Evolutionary conservation across 37 sponge, comb jelly and placozoan species (phyloP).

Genomic region (Spongilla lacustris): DNA sequence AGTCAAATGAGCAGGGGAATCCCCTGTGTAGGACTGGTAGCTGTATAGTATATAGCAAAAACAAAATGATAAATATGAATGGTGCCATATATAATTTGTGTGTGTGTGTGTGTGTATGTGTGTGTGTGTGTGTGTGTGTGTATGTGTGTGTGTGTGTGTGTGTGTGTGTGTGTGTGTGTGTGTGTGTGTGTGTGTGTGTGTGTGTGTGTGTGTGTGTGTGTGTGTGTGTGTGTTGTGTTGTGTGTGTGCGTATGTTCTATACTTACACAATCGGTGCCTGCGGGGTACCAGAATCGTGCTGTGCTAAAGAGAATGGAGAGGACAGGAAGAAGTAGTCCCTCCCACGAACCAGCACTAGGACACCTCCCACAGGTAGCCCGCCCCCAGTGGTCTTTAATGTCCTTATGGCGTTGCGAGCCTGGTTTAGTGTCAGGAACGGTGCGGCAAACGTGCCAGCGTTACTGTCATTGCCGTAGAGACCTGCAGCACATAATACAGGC

Average conservation of each 20-base stretch:
- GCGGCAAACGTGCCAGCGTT: slow-evolving; percentile 21
- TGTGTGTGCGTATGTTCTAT: not conserved
- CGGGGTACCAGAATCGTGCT: slow-evolving; percentile 31
- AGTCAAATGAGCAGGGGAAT: slow-evolving; percentile 9
- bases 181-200: too few relatives aligned
- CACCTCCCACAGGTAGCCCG: slow-evolving; percentile 25
- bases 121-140: too few relatives aligned
- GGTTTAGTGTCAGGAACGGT: slow-evolving; percentile 45
- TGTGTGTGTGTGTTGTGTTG: not conserved
- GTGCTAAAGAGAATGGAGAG: slow-evolving; percentile 9
- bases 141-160: too few relatives aligned
- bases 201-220: too few relatives aligned
- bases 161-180: too few relatives aligned
- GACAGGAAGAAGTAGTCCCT: slow-evolving; percentile 32
- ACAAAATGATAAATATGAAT: too few relatives aligned
- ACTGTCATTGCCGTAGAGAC: slow-evolving; percentile 27
- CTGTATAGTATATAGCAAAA: not conserved
- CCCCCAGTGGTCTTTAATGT: not conserved
- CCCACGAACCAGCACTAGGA: slow-evolving; percentile 16
- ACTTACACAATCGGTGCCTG: slow-evolving; percentile 35
- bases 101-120: too few relatives aligned
- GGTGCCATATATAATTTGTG: too few relatives aligned
- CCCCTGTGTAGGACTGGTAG: slow-evolving; percentile 11
- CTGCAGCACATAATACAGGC: not conserved
- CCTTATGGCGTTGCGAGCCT: slow-evolving; percentile 24